Evolutionary conservation across 2,113 vertebrate genomes (phyloP).

Genomic region (Kryptolebias marmoratus): DNA sequence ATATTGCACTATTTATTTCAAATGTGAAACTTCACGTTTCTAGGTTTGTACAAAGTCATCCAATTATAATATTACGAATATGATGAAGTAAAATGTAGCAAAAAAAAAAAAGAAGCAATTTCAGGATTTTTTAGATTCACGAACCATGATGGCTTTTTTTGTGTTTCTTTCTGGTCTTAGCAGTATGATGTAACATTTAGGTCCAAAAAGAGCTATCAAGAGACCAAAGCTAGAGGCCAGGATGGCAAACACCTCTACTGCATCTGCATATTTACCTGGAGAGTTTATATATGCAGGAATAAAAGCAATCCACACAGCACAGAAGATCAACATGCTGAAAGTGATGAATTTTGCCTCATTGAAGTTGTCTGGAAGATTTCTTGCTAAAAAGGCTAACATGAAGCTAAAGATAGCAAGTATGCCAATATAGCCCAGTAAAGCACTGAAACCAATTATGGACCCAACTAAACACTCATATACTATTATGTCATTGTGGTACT

Average conservation of each 20-base stretch:
- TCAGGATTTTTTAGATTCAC: background rate
- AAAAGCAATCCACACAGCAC: constrained; percentile 77
- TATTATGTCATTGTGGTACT: constrained; percentile 58
- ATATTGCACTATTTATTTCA: too few relatives aligned
- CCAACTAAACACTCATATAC: constrained; percentile 71
- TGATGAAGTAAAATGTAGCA: background rate
- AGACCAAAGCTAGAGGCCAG: constrained; percentile 78
- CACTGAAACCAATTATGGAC: constrained; percentile 64
- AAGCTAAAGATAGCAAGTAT: constrained; percentile 69
- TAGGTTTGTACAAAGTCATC: too few relatives aligned
- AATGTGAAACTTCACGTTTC: too few relatives aligned
- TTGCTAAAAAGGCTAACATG: constrained; percentile 70
- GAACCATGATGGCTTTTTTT: constrained; percentile 60
- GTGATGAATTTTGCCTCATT: constrained; percentile 76
- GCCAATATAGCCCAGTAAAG: constrained; percentile 71
- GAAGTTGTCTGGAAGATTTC: constrained; percentile 76
- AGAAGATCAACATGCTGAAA: constrained; percentile 81
- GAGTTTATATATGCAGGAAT: constrained; percentile 48
- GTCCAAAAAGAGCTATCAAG: constrained; percentile 69
- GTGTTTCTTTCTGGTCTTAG: constrained; percentile 75
- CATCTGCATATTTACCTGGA: constrained; percentile 38
- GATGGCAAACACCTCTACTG: constrained; percentile 65
- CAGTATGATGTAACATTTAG: constrained; percentile 39
- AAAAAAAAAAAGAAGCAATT: background rate
- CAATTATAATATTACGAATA: too few relatives aligned